Base-by-base conservation (phyloP, 1,140 invertebrate species). In the Atta texana region DNA sequence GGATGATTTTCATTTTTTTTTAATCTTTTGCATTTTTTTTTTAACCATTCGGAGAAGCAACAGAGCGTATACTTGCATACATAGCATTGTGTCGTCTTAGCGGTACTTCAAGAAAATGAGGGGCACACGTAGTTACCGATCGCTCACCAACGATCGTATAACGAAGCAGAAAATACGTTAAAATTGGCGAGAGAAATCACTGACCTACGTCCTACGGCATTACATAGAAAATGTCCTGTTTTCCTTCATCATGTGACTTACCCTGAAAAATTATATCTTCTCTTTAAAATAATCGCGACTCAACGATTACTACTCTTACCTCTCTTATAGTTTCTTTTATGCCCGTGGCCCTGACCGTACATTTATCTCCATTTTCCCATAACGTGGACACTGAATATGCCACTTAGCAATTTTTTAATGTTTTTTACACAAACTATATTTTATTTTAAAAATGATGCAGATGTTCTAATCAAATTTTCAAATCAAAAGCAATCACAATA, bases 111-210 rank as follows among this genome's bases (percentile, higher is more conserved):
- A 75, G 80, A 84, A 84, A 75, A 74, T 84, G 53, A 84, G 69
- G 80, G 72, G 80, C 39, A 61, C 68, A 75, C 80, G 69, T 84
- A 75, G 68, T 84, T 84, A 84, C 80, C 69, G 80, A 84, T 84
- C 69, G 49, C 49, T 68, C 63, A 39, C 80, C 80, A 57, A 24
- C 68, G 80, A 84, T 84, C 80, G 44, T 84, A 84, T 75, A 84
- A 84, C 69, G 69, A 84, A 72, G 80, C 69, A 84, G 80, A 84
- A 82, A 84, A 84, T 84, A 84, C 28, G 80, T 84, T 75, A 84
- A 84, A 84, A 84, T 84, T 84, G 55, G 44, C 80, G 39, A 84
- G 80, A 84, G 80, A 84, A 84, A 84, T 84, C 80, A 84, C 80
- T 84, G 80, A 84, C 80, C 80, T 61, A 84, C 55, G 80, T 84